phyloP scores from a whole-genome alignment of 2,113 vertebrate species.

The Callocephalon fimbriatum region DNA sequence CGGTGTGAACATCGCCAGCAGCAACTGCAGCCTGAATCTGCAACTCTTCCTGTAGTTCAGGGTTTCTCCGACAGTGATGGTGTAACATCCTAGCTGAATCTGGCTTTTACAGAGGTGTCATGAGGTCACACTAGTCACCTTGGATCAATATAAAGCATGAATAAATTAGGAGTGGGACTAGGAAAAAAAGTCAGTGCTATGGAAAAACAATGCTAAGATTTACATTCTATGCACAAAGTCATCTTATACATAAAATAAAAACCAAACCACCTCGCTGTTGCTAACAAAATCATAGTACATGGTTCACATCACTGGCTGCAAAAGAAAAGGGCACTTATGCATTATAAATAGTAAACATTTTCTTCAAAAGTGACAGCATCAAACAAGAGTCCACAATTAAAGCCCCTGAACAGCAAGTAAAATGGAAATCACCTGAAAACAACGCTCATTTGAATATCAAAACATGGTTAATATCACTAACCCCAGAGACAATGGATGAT shows the following conservation, averaged over 20 bases:
- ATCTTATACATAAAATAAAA: neutral
- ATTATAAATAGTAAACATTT: neutral
- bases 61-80: constrained; percentile 97
- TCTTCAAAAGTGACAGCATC: neutral
- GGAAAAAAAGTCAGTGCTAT: neutral
- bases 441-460: neutral
- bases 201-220: neutral
- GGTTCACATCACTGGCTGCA: neutral
- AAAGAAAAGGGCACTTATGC: neutral
- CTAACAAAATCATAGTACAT: neutral
- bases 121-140: constrained; percentile 77
- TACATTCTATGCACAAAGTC: neutral
- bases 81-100: constrained; percentile 97
- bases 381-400: neutral
- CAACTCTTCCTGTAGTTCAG: constrained; percentile 96
- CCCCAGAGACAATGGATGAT: neutral
- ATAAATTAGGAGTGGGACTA: neutral
- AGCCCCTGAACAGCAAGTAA: neutral
- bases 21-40: constrained; percentile 98
- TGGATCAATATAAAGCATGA: neutral
- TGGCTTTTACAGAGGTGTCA: constrained; percentile 76
- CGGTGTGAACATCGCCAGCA: constrained; percentile 94
- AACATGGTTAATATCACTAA: neutral
- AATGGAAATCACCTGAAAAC: neutral
- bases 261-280: neutral